Percentiles rank a stretch among this genome's conserved stretches.
Conservation (phyloP, 2,113 vertebrate species). For the Panthera tigris region DNA sequence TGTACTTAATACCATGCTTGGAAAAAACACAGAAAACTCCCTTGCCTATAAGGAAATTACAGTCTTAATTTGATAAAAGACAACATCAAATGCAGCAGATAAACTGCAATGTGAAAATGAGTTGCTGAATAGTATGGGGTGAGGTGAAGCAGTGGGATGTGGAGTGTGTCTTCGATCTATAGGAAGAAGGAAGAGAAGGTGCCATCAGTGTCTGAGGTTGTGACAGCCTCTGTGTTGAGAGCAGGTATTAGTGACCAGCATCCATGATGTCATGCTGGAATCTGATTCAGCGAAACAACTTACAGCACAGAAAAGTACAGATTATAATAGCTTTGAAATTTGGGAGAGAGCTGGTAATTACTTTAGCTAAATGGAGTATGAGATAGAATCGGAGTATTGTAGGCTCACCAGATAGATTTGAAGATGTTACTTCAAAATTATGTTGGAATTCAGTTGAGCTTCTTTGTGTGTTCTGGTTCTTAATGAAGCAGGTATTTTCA, state of each 20-base stretch:
- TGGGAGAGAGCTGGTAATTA: not conserved
- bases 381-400: not conserved
- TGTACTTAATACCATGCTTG: not conserved
- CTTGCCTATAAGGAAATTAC: not conserved
- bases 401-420: not conserved
- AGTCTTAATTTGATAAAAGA: slow-evolving; percentile 4
- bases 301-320: not conserved
- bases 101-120: not conserved
- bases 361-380: not conserved
- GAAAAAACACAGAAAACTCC: not conserved
- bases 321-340: not conserved
- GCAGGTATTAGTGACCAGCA: not conserved
- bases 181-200: not conserved
- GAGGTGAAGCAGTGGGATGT: not conserved
- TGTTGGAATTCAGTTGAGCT: slow-evolving; percentile 19
- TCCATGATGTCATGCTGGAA: not conserved
- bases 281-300: not conserved
- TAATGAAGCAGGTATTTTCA: slow-evolving; percentile 33
- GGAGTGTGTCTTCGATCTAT: not conserved
- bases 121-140: not conserved
- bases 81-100: not conserved
- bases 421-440: not conserved
- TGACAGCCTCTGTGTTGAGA: not conserved
- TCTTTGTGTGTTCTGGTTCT: slow-evolving; percentile 34
- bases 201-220: not conserved